Evolutionary conservation across 2,888 invertebrate genomes (phyloP).

Genomic region (Catocala sponsa): DNA sequence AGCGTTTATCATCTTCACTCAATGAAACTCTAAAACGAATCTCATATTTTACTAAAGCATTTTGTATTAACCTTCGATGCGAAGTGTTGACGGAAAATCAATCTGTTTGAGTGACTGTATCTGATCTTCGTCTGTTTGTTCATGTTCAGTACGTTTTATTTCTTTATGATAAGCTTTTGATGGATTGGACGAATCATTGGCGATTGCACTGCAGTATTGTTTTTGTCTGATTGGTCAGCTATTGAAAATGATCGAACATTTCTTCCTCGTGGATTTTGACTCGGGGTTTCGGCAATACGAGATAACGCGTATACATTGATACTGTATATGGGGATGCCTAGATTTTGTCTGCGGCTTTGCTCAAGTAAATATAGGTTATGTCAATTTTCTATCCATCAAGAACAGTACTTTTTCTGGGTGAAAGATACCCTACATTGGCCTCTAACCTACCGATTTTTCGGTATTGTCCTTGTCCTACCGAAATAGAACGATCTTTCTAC

Average conservation of each 20-base stretch:
- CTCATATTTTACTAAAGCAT: slow-evolving; percentile 1
- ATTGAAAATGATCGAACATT: not conserved
- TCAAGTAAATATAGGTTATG: too few species aligned
- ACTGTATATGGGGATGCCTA: too few species aligned
- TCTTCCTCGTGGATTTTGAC: not conserved
- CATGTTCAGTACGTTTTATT: slow-evolving; percentile 9
- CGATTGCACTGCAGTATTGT: slow-evolving; percentile 7
- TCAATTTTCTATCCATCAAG: too few species aligned
- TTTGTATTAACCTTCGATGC: slow-evolving; percentile 11
- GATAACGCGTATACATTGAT: too few species aligned
- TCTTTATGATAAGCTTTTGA: slow-evolving; percentile 29
- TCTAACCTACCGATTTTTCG: too few species aligned
- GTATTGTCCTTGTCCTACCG: too few species aligned
- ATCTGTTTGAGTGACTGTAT: slow-evolving; percentile 44
- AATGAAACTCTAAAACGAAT: not conserved
- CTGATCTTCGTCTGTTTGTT: slow-evolving; percentile 30
- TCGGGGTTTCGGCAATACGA: not conserved
- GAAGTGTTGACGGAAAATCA: slow-evolving; percentile 36
- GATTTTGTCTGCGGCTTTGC: too few species aligned
- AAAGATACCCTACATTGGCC: too few species aligned
- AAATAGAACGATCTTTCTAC: too few species aligned
- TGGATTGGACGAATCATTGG: slow-evolving; percentile 21
- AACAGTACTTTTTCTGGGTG: too few species aligned
- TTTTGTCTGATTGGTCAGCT: slow-evolving; percentile 1
- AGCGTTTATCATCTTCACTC: not conserved